Percentiles rank a stretch among this genome's conserved stretches.
phyloP scores from a whole-genome alignment of 2,797 vertebrate species.

The Pseudomugil tenellus region DNA sequence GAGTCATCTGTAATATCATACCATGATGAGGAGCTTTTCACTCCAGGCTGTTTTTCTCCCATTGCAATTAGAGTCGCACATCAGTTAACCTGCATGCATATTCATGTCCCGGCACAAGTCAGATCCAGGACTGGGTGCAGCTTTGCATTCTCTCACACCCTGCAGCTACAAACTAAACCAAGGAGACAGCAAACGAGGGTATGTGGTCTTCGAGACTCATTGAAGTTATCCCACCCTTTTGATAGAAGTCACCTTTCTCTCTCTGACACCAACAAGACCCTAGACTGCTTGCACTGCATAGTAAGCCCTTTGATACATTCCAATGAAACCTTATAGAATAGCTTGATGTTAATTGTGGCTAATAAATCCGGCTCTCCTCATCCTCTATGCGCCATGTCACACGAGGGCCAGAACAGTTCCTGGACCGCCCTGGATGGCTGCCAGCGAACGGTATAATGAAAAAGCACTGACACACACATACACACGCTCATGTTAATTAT shows the following conservation, averaged over 20 bases:
- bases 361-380: conserved; percentile 66
- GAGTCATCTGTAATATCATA: conserved; percentile 27
- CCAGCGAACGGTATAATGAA: conserved; percentile 64
- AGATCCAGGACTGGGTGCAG: conserved; percentile 50
- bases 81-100: conserved; percentile 78
- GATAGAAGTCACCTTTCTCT: conserved; percentile 55
- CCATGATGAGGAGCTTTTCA: conserved; percentile 50
- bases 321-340: conserved; percentile 59
- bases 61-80: conserved; percentile 69
- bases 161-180: conserved; percentile 24
- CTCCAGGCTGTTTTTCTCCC: conserved; percentile 58
- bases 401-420: conserved; percentile 42
- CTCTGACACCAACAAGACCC: conserved; percentile 33
- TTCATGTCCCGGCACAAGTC: conserved; percentile 68
- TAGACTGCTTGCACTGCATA: conserved; percentile 48
- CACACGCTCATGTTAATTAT: conserved; percentile 67
- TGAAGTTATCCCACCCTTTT: conserved; percentile 35
- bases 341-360: conserved; percentile 73
- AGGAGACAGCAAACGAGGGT: neutral
- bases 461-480: conserved; percentile 41
- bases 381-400: conserved; percentile 18
- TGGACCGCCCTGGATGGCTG: conserved; percentile 55
- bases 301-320: conserved; percentile 60
- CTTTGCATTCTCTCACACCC: conserved; percentile 46
- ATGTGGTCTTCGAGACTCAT: conserved; percentile 28